phyloP scores from a whole-genome alignment of 2,113 vertebrate genomes.

The Syrrhaptes paradoxus region DNA sequence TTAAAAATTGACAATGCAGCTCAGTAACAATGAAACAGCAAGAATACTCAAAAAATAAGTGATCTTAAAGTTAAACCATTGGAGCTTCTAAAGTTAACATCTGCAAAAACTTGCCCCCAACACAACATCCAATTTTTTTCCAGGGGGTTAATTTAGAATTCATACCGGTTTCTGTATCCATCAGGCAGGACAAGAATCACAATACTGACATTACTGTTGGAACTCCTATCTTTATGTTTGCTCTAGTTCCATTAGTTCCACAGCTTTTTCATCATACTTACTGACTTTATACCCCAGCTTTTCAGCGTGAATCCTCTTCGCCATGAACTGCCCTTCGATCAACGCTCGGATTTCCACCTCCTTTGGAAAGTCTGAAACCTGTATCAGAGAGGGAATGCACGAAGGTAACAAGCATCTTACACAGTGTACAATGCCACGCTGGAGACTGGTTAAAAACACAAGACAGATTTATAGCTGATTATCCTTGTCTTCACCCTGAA shows the following conservation, averaged over 20 bases:
- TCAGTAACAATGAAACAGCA: neutral
- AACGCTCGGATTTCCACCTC: conserved; percentile 88
- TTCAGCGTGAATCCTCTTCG: conserved; percentile 92
- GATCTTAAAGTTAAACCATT: neutral
- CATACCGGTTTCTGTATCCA: neutral
- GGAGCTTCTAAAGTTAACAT: neutral
- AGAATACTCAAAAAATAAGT: neutral
- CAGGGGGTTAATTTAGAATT: neutral
- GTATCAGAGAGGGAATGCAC: neutral
- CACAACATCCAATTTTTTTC: neutral
- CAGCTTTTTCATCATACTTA: conserved; percentile 74
- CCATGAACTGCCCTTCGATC: conserved; percentile 95
- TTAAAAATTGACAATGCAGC: neutral
- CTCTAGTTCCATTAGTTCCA: neutral
- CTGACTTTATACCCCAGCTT: conserved; percentile 89
- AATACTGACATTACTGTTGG: neutral
- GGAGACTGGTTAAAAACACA: neutral
- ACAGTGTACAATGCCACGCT: neutral
- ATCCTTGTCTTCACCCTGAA: neutral
- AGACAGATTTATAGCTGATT: neutral
- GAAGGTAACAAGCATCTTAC: neutral
- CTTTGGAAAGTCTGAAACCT: conserved; percentile 79
- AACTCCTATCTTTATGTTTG: neutral
- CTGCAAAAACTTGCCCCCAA: neutral
- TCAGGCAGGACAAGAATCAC: neutral